phyloP scores from a whole-genome alignment of 1,140 invertebrate species.

The Drosophila prosaltans region DNA sequence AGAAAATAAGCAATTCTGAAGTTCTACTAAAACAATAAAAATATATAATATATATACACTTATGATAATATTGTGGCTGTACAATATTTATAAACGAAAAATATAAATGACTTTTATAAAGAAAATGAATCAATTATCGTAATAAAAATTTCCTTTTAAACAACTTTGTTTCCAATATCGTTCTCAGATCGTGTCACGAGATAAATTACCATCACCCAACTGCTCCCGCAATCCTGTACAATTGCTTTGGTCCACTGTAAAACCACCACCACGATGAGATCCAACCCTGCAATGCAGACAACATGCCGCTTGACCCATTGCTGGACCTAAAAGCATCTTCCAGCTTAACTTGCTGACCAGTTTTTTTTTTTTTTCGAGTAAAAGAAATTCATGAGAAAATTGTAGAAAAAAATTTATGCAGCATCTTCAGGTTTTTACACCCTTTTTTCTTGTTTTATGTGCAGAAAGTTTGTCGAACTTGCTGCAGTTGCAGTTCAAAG shows the following conservation, averaged over 20 bases:
- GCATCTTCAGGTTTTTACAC: slow-evolving; percentile 62
- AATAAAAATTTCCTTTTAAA: too few species aligned
- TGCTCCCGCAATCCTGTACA: too few species aligned
- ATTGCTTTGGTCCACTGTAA: not conserved
- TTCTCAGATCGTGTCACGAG: slow-evolving; percentile 5
- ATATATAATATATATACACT: too few species aligned
- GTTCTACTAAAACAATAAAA: too few species aligned
- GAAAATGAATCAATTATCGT: too few species aligned
- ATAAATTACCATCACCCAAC: not conserved
- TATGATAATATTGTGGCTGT: too few species aligned
- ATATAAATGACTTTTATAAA: too few species aligned
- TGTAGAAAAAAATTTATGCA: slow-evolving; percentile 44
- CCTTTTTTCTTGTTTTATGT: slow-evolving; percentile 39
- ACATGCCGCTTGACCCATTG: slow-evolving; percentile 43
- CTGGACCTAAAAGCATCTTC: slow-evolving; percentile 11
- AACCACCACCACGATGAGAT: slow-evolving; percentile 19
- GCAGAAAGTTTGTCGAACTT: slow-evolving; percentile 16
- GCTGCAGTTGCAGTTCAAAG: slow-evolving; percentile 64
- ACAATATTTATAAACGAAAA: too few species aligned
- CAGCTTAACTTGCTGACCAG: slow-evolving; percentile 34
- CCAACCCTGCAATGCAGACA: slow-evolving; percentile 11
- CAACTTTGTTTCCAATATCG: too few species aligned
- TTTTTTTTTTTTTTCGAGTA: slow-evolving; percentile 16
- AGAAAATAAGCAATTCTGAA: too few species aligned
- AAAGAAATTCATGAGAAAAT: slow-evolving; percentile 72